phyloP scores from a whole-genome alignment of 1,140 invertebrate genomes.

The Ceratitis capitata region DNA sequence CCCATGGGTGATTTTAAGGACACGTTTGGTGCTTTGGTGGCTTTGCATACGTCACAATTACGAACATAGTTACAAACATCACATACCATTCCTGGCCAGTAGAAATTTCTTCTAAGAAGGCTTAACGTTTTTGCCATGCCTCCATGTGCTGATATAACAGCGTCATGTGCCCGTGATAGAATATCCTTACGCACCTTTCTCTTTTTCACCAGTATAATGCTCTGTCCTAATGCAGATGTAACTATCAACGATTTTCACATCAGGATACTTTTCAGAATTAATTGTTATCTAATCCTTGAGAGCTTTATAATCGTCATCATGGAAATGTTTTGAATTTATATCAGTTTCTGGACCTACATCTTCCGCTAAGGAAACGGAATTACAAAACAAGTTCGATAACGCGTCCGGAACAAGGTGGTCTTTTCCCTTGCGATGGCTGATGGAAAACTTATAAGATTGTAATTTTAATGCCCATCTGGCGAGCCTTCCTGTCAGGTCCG shows the following conservation, averaged over 20 bases:
- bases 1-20: constrained; percentile 41
- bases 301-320: background rate
- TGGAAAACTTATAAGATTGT: constrained; percentile 52
- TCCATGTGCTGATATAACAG: too few species aligned
- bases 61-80: constrained; percentile 39
- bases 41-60: constrained; percentile 39
- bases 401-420: constrained; percentile 51
- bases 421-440: constrained; percentile 54
- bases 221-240: constrained; percentile 36
- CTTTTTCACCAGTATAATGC: background rate
- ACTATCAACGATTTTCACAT: background rate
- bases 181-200: background rate
- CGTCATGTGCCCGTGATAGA: constrained; percentile 29
- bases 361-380: background rate
- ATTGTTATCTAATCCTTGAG: background rate
- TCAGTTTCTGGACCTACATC: background rate
- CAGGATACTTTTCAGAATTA: background rate
- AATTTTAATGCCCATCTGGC: constrained; percentile 36
- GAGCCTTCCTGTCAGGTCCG: constrained; percentile 55
- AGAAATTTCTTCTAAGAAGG: constrained; percentile 38
- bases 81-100: constrained; percentile 38
- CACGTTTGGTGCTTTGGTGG: constrained; percentile 41
- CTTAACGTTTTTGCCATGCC: constrained; percentile 42
- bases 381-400: constrained; percentile 17
- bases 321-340: constrained; percentile 28